A percentile compares a stretch with the other conserved stretches of the same genome.
Evolutionary conservation across 2,113 vertebrate species (phyloP).

Genomic region (Boleophthalmus pectinirostris): DNA sequence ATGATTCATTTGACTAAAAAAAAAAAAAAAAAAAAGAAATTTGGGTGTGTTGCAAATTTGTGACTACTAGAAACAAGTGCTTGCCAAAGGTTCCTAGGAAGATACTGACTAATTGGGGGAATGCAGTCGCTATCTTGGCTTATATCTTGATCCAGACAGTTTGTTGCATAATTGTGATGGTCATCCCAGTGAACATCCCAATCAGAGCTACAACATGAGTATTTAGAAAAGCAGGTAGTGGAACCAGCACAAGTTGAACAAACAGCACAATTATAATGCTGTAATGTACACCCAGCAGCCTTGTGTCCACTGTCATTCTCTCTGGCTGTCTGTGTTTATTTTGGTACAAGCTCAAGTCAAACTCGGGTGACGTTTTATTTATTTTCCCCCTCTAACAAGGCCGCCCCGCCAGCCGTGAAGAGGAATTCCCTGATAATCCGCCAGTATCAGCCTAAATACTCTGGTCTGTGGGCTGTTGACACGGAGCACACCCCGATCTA

Average conservation of each 20-base stretch:
- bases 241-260: not conserved
- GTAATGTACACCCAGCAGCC: slow-evolving; percentile 23
- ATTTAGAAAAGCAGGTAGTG: too few species aligned
- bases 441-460: slow-evolving; percentile 74
- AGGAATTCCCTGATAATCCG: slow-evolving; percentile 84
- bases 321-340: slow-evolving; percentile 86
- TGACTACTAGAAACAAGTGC: too few species aligned
- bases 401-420: slow-evolving; percentile 64
- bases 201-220: too few species aligned
- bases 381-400: slow-evolving; percentile 83
- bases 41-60: too few species aligned
- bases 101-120: too few species aligned
- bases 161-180: too few species aligned
- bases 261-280: not conserved
- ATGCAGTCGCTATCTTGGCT: too few species aligned
- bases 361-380: slow-evolving; percentile 86
- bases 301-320: slow-evolving; percentile 63
- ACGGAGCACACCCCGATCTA: slow-evolving; percentile 56
- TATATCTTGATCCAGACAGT: too few species aligned
- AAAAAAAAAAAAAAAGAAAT: too few species aligned
- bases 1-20: too few species aligned
- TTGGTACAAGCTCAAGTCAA: slow-evolving; percentile 88
- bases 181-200: too few species aligned
- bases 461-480: slow-evolving; percentile 81
- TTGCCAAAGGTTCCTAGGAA: too few species aligned